Evolutionary conservation across 2,888 invertebrate species (phyloP), one percentile per base, ranked within the genome.

Genomic region (Epistrophe eligans): DNA sequence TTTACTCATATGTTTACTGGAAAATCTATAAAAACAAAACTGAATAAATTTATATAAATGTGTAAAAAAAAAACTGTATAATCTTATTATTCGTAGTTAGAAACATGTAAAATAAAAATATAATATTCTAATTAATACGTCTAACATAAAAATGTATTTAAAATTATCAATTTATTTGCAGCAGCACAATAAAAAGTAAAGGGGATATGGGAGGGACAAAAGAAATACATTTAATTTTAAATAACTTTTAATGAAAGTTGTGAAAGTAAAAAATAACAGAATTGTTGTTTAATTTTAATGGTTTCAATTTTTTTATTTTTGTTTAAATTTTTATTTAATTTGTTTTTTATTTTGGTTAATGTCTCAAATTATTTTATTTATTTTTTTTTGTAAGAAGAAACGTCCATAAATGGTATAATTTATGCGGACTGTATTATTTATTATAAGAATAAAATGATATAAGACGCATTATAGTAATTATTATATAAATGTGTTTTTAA

Each of bases 41-140:
- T 45, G 38, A 70, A 64, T 64, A 57, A 74, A 40, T 70, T 70
- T 70, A 70, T 40, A 83, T 55, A 48, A 62, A 84, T 76, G 74
- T 67, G 76, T 70, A 77, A 72, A 73, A 67, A 67, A 24, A 76
- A 79, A 40, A 73, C 38, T 24, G 24, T 83, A 76, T 87, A 83
- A 71, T 79, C 74, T 79, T 64, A 79, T 79, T 87, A 76, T 76
- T 52, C 60, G 79, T 87, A 87, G 87, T 60, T 87, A 87, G 87
- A 87, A 67, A n/a, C 79, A 83, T 83, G 83, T 87, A 87, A 87
- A 79, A 62, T 57, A 79, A 81, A 80, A 73, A 38, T 32, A 57
- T 40, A 77, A 77, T 77, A 84, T 82, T 76, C 43, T 50, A 79
- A 76, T 62, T 87, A 24, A 64, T 52, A 81, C 40, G 77, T 84